Evolutionary conservation across 2,797 vertebrate genomes (phyloP).

Genomic region (Erithacus rubecula): DNA sequence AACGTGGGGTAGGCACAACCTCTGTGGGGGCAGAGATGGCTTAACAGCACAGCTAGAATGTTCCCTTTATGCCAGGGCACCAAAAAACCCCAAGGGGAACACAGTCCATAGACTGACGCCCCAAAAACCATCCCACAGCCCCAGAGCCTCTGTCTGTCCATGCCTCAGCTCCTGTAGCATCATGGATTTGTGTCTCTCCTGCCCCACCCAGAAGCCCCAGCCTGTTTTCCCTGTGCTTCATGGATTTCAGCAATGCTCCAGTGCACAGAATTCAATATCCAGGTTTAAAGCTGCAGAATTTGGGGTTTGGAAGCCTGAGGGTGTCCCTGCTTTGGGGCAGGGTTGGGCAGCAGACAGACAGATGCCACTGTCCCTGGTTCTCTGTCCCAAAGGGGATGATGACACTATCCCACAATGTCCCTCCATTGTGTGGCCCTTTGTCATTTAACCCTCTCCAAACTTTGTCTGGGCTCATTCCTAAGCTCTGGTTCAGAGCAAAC

Average conservation of each 20-base stretch:
- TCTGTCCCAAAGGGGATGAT: not conserved
- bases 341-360: not conserved
- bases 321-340: not conserved
- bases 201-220: not conserved
- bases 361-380: not conserved
- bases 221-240: fast-evolving
- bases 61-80: too few species aligned
- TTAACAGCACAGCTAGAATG: not conserved
- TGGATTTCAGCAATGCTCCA: not conserved
- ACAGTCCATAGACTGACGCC: fast-evolving
- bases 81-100: not conserved
- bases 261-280: not conserved
- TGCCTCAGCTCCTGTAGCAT: fast-evolving
- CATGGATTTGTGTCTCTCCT: not conserved
- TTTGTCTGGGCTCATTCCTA: not conserved
- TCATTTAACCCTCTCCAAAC: not conserved
- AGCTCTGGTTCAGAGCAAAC: not conserved
- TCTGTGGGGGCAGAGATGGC: fast-evolving
- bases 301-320: not conserved
- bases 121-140: not conserved
- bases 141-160: not conserved
- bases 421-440: fast-evolving
- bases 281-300: not conserved
- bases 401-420: not conserved
- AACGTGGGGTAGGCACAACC: fast-evolving